Evolutionary conservation across 2,113 vertebrate species (phyloP), one percentile per base, ranked within the genome.

Genomic region (Campylorhamphus procurvoides): DNA sequence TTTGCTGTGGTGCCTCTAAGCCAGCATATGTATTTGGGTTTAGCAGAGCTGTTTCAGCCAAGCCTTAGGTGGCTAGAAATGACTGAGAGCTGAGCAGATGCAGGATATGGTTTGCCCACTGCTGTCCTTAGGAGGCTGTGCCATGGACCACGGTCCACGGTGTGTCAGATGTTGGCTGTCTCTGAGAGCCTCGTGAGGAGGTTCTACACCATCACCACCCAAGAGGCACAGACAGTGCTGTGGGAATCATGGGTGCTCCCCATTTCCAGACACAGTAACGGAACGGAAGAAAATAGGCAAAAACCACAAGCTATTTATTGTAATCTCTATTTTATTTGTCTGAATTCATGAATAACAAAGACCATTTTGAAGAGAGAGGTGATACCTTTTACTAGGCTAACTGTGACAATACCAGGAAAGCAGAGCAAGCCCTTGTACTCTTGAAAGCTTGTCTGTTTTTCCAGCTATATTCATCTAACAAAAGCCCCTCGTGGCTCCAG

Each of bases 1-100:
- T 96, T 93, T 87, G 47, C 93, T 90, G n/a, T 53, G 77, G 89
- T 92, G 81, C 46, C 77, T 96, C 62, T 60, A 80, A 94, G 93
- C 88, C 96, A 97, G 78, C 89, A 90, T 78, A 92, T 93, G 93
- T 92, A 84, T 68, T 58, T 81, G 84, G 67, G 67, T 90, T 97
- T 80, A 60, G 86, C 62, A 76, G 67, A 56, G 59, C 66, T 63
- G 73, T 60, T 87, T 23, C 92, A 93, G 94, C 67, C 92, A 95
- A 93, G 67, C 78, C 81, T 91, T 55, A 68, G 81, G 71, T 91
- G 95, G 84, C 89, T 91, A 63, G 81, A 77, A 94, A 64, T 55
- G 93, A 53, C 90, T 69, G 72, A 15, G 78, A 92, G 79, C 46
- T 9, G 67, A 96, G 84, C 83, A 94, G 74, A 94, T 68, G 81